Percentiles rank a stretch among this genome's conserved stretches.
These are phyloP conservation scores for Porites rus DNA, from an alignment of 92 coral and sea anemone species.

Conservation along the genomic window DNA sequence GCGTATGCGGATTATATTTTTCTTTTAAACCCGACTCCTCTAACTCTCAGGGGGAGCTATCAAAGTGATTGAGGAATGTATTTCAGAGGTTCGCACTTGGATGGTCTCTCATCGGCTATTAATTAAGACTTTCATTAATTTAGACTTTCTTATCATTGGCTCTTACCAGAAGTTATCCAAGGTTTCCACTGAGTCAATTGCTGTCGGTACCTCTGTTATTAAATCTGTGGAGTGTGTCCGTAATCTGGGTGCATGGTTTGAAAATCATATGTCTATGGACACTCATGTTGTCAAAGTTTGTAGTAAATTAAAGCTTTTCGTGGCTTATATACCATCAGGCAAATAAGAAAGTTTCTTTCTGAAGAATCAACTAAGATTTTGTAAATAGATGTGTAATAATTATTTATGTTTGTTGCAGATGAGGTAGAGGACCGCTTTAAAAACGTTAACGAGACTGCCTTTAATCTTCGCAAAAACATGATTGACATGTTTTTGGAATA, in stretches of 20 bases:
- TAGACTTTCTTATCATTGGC: too few species aligned
- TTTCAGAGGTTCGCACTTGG: background rate
- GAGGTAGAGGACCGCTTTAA: slow-evolving; percentile 68
- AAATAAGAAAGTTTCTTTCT: slow-evolving; percentile 29
- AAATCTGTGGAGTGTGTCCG: slow-evolving; percentile 20
- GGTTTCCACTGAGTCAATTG: too few species aligned
- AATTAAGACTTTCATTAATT: background rate
- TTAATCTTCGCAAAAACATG: slow-evolving; percentile 54
- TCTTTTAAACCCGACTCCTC: background rate
- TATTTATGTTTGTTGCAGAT: slow-evolving; percentile 44
- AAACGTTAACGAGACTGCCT: slow-evolving; percentile 68
- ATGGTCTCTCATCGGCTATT: background rate
- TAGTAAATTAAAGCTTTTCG: slow-evolving; percentile 12
- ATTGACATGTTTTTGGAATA: slow-evolving; percentile 72
- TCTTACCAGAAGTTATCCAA: too few species aligned
- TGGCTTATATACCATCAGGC: slow-evolving; percentile 53
- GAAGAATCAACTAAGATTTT: too few species aligned
- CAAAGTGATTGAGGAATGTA: too few species aligned
- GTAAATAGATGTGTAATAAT: too few species aligned
- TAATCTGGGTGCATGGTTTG: slow-evolving; percentile 61
- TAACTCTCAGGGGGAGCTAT: background rate
- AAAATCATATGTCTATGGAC: slow-evolving; percentile 38
- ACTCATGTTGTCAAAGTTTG: slow-evolving; percentile 33
- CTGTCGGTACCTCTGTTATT: too few species aligned
- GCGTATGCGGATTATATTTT: background rate